phyloP scores from a whole-genome alignment of 2,888 invertebrate species.

The Theodoxus fluviatilis region DNA sequence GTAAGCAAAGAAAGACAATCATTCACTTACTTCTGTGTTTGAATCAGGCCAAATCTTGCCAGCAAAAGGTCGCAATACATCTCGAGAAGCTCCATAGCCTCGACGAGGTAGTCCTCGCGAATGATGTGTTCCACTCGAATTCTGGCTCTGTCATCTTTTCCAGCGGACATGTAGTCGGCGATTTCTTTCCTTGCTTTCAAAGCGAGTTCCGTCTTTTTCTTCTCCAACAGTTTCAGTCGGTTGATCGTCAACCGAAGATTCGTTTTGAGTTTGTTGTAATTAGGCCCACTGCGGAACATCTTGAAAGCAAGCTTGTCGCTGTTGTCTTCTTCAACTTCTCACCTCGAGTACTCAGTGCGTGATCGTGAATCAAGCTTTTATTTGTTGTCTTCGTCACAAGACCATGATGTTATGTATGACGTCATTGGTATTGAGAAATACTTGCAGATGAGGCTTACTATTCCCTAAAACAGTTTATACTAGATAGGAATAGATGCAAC shows the following conservation, averaged over 20 bases:
- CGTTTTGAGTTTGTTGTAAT: slow-evolving; percentile 94
- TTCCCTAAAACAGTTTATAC: not conserved
- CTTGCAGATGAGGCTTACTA: not conserved
- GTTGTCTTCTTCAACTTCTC: slow-evolving; percentile 9
- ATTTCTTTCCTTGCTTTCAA: slow-evolving; percentile 97
- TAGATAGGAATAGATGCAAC: not conserved
- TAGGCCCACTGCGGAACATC: slow-evolving; percentile 79
- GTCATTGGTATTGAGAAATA: slow-evolving; percentile 22
- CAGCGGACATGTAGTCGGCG: slow-evolving; percentile 78
- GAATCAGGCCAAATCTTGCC: slow-evolving; percentile 94
- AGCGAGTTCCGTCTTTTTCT: slow-evolving; percentile 91
- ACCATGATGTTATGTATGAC: slow-evolving; percentile 29
- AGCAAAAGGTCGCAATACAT: slow-evolving; percentile 98
- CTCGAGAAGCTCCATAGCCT: slow-evolving; percentile 98
- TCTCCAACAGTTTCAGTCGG: slow-evolving; percentile 91
- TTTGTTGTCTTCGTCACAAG: slow-evolving; percentile 30
- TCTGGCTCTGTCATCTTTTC: slow-evolving; percentile 76
- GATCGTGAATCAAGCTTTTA: slow-evolving; percentile 30
- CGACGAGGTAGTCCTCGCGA: slow-evolving; percentile 97
- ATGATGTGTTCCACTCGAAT: slow-evolving; percentile 99
- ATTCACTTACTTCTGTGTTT: slow-evolving; percentile 60
- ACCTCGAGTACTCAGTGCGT: slow-evolving; percentile 12
- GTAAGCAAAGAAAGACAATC: too few species aligned
- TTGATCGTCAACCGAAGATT: slow-evolving; percentile 91
- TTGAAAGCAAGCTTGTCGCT: slow-evolving; percentile 22